These are phyloP conservation scores for Pangasianodon hypophthalmus DNA, from an alignment of 2,113 vertebrate species.

Conservation along the genomic window DNA sequence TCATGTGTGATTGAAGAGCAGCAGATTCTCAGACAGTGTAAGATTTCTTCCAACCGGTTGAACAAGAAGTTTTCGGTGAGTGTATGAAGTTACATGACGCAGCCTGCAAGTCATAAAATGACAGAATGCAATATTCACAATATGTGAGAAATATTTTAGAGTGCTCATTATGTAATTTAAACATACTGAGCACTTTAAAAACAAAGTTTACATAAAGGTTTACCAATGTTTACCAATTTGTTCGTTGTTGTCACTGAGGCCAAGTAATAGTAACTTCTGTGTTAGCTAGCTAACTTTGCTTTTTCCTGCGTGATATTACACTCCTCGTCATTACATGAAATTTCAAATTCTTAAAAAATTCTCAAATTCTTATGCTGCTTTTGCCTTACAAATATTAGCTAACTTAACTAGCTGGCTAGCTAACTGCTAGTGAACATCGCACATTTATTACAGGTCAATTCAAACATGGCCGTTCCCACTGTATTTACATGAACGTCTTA, in stretches of 20 bases:
- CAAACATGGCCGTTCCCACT: neutral
- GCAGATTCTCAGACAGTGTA: neutral
- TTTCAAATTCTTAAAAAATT: neutral
- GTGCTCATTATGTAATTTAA: neutral
- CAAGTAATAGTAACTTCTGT: neutral
- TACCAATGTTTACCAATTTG: neutral
- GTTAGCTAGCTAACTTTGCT: neutral
- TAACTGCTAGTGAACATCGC: neutral
- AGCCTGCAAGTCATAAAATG: neutral
- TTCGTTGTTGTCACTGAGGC: neutral
- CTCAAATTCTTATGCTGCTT: neutral
- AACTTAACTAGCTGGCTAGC: neutral
- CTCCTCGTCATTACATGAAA: neutral
- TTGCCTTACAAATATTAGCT: neutral
- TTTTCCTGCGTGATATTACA: neutral
- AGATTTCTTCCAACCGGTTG: conserved; percentile 28
- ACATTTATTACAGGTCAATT: neutral
- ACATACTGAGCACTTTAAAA: neutral
- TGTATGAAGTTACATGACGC: neutral
- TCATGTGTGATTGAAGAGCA: conserved; percentile 19
- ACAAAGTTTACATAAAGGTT: neutral
- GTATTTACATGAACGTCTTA: neutral
- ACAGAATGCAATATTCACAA: neutral
- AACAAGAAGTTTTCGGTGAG: conserved; percentile 2
- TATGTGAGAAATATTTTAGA: neutral